Evolutionary conservation across 2,113 vertebrate genomes (phyloP).

Genomic region (Limnothrissa miodon): DNA sequence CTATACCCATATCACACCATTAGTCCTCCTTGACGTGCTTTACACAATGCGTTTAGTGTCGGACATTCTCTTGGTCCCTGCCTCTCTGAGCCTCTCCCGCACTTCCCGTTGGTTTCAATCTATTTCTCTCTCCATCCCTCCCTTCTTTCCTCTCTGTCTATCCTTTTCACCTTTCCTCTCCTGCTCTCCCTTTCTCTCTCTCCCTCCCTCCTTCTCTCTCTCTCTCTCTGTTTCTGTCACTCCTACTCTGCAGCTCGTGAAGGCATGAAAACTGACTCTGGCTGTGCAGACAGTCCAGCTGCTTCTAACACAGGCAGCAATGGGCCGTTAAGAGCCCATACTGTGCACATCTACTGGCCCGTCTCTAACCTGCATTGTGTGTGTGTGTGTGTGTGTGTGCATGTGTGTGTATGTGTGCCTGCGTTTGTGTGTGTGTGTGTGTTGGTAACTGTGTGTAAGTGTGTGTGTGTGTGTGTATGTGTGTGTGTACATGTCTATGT

Average conservation of each 20-base stretch:
- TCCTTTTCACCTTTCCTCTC: background rate
- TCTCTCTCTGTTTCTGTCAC: background rate
- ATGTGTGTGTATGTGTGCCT: background rate
- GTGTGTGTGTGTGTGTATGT: background rate
- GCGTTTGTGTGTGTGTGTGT: background rate
- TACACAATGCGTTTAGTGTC: background rate
- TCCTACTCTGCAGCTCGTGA: background rate
- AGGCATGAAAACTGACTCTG: background rate
- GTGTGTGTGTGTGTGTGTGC: background rate
- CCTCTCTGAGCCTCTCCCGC: background rate
- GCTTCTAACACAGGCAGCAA: background rate
- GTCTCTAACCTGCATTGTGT: background rate
- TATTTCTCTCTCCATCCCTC: background rate
- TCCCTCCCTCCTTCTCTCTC: background rate
- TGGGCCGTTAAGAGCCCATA: conserved; percentile 7
- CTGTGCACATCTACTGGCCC: background rate
- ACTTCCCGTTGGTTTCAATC: background rate
- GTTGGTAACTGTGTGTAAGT: background rate
- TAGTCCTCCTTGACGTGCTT: background rate
- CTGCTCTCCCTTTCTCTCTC: background rate
- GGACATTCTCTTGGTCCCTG: background rate
- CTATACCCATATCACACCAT: too few species aligned
- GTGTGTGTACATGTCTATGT: conserved; percentile 19
- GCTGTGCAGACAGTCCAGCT: background rate
- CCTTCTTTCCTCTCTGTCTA: background rate